Percentiles rank a stretch among this genome's conserved stretches.
These are phyloP conservation scores for Tinea trinotella DNA, from an alignment of 2,888 invertebrate species.

Conservation along the genomic window DNA sequence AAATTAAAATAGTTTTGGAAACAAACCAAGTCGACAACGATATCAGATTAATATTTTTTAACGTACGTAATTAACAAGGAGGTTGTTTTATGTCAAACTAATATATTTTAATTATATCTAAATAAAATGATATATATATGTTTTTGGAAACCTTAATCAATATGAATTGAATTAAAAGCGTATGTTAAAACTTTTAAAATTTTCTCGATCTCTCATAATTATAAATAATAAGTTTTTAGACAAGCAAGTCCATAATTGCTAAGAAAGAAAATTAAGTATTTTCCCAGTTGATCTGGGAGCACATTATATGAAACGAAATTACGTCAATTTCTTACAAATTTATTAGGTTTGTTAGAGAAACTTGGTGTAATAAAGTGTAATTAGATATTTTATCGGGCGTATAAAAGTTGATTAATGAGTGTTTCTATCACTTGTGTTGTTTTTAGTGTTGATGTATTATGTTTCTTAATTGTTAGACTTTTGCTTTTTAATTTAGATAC, in stretches of 20 bases:
- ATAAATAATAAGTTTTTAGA: background rate
- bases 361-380: constrained; percentile 17
- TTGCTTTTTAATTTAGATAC: too few species aligned
- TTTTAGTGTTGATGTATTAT: constrained; percentile 2
- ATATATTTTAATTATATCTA: too few species aligned
- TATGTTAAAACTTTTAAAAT: too few species aligned
- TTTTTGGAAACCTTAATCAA: too few species aligned
- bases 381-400: constrained; percentile 18
- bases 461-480: too few species aligned
- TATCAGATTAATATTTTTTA: too few species aligned
- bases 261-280: background rate
- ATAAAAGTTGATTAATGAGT: constrained; percentile 17
- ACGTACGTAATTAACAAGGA: too few species aligned
- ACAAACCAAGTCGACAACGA: too few species aligned
- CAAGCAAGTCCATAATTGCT: background rate
- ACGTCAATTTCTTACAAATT: constrained; percentile 16
- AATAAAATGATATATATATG: too few species aligned
- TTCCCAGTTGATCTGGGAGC: constrained; percentile 1
- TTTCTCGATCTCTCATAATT: background rate
- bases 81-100: too few species aligned
- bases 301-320: constrained; percentile 9
- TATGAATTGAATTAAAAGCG: too few species aligned
- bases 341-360: constrained; percentile 17
- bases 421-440: constrained; percentile 9
- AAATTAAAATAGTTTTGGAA: too few species aligned